Conservation (phyloP, 1,140 invertebrate genomes). For the Scaptomyza pallida region DNA sequence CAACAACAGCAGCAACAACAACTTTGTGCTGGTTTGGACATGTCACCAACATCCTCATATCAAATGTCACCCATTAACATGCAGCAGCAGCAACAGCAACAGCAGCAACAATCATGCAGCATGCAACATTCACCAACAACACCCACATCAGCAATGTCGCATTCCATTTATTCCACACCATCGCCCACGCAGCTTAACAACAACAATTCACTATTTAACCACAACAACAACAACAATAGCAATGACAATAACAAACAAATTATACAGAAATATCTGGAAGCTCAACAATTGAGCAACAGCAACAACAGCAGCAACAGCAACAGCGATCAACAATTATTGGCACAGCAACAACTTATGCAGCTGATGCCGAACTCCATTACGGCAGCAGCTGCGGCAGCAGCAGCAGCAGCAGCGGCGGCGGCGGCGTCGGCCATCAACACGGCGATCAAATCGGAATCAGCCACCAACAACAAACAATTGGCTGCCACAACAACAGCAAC, state of each 20-base stretch:
- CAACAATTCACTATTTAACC: slow-evolving; percentile 63
- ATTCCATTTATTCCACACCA: slow-evolving; percentile 68
- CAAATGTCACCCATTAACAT: slow-evolving; percentile 75
- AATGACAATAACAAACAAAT: slow-evolving; percentile 75
- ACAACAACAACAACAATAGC: slow-evolving; percentile 55
- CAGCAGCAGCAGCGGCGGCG: slow-evolving; percentile 50
- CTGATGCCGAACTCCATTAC: slow-evolving; percentile 66
- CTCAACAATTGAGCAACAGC: slow-evolving; percentile 63
- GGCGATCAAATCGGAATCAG: slow-evolving; percentile 60
- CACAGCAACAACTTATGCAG: slow-evolving; percentile 54
- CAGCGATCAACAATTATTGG: slow-evolving; percentile 60
- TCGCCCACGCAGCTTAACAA: slow-evolving; percentile 69
- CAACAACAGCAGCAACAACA: slow-evolving; percentile 49
- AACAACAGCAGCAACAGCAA: slow-evolving; percentile 50
- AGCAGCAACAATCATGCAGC: slow-evolving; percentile 64
- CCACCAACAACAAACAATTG: slow-evolving; percentile 39
- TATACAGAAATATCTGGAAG: slow-evolving; percentile 80
- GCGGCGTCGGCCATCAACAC: slow-evolving; percentile 48
- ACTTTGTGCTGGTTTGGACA: slow-evolving; percentile 61
- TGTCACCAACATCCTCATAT: slow-evolving; percentile 65
- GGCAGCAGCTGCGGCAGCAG: slow-evolving; percentile 57
- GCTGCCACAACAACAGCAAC: slow-evolving; percentile 46
- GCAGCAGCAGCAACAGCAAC: slow-evolving; percentile 58
- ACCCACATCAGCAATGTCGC: slow-evolving; percentile 52
- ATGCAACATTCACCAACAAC: slow-evolving; percentile 69